Conservation (phyloP, 2,113 vertebrate species). For the Pseudorhombus dupliciocellatus region DNA sequence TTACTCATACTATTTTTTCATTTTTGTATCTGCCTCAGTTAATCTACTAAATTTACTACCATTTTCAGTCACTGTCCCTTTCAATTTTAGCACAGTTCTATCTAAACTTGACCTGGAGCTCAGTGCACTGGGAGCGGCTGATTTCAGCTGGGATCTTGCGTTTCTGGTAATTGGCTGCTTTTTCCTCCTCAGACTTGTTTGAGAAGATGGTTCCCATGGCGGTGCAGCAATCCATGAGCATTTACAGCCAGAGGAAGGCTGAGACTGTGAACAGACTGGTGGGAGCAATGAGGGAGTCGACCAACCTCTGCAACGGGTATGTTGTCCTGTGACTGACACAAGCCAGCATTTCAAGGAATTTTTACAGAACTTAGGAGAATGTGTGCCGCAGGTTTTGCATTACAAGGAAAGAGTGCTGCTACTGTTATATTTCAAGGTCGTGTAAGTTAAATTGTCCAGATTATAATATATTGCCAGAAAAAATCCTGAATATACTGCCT, state of each 20-base stretch:
- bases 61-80: too few relatives aligned
- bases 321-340: conserved; percentile 19
- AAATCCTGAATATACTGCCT: not conserved
- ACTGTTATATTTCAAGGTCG: not conserved
- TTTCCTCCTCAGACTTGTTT: conserved; percentile 86
- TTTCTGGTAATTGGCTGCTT: conserved; percentile 2
- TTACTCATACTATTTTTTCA: too few relatives aligned
- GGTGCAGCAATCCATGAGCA: conserved; percentile 91
- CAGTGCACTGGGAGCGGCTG: not conserved
- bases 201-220: conserved; percentile 98
- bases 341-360: not conserved
- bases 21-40: too few relatives aligned
- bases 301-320: conserved; percentile 95
- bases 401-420: not conserved
- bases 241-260: conserved; percentile 90
- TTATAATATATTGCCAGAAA: not conserved
- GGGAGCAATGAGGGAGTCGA: conserved; percentile 95
- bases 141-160: not conserved
- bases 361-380: not conserved
- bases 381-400: not conserved
- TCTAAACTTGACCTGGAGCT: not conserved
- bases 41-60: too few relatives aligned
- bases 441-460: not conserved
- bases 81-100: too few relatives aligned
- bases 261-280: conserved; percentile 93